These are phyloP conservation scores for Pituophis catenifer DNA, from an alignment of 2,113 vertebrate species.

Conservation along the genomic window DNA sequence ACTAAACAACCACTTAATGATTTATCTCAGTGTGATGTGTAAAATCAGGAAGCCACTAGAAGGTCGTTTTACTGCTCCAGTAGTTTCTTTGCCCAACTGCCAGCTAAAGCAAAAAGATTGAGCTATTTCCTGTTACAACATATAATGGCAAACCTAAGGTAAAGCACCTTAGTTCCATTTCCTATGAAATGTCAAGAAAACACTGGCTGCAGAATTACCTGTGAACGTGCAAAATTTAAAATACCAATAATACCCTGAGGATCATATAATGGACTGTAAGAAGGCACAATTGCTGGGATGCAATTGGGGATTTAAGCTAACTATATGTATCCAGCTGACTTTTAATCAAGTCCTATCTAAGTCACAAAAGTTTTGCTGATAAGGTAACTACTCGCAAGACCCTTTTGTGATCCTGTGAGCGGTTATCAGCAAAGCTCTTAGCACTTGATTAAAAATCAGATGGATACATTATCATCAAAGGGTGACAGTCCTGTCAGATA, in stretches of 20 bases:
- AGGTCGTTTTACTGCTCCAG: too few species aligned
- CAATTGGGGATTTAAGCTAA: background rate
- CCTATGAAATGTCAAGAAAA: background rate
- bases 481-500: background rate
- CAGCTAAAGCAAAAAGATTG: background rate
- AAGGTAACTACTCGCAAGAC: background rate
- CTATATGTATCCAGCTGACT: background rate
- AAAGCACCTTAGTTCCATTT: background rate
- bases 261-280: background rate
- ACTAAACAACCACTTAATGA: background rate
- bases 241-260: background rate
- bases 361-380: background rate
- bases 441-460: background rate
- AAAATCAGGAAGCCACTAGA: background rate
- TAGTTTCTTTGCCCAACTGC: background rate
- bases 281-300: background rate
- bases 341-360: background rate
- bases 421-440: background rate
- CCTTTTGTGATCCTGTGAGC: background rate
- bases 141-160: background rate
- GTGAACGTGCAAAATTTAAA: background rate
- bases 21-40: background rate
- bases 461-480: background rate
- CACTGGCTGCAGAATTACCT: background rate
- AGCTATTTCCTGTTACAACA: background rate